Percentiles rank a stretch among this genome's conserved stretches.
phyloP scores from a whole-genome alignment of 2,113 vertebrate species.

The Marcusenius ussheri region DNA sequence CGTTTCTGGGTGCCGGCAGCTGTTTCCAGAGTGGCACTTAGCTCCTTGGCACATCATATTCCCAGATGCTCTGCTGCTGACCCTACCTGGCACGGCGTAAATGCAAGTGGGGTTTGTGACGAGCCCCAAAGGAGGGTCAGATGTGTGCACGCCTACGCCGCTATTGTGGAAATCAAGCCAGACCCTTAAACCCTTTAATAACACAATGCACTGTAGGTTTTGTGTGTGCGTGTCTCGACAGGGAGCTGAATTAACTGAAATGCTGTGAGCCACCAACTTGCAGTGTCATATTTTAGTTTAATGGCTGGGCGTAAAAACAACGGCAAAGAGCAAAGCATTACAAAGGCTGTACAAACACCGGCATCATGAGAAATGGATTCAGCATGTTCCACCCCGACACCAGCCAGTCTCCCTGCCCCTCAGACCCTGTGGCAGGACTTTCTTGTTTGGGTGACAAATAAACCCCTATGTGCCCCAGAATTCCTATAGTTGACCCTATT shows the following conservation, averaged over 20 bases:
- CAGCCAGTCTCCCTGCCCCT: not conserved
- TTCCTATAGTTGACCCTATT: not conserved
- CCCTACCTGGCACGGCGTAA: not conserved
- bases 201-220: not conserved
- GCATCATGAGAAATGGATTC: not conserved
- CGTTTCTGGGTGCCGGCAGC: slow-evolving; percentile 13
- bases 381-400: not conserved
- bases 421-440: not conserved
- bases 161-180: not conserved
- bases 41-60: not conserved
- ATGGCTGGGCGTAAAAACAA: not conserved
- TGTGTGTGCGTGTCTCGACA: not conserved
- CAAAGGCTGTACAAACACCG: not conserved
- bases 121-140: not conserved
- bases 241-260: not conserved
- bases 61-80: not conserved
- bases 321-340: not conserved
- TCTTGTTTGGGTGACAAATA: not conserved
- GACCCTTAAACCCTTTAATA: not conserved
- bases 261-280: not conserved
- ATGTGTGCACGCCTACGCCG: not conserved
- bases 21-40: slow-evolving; percentile 11
- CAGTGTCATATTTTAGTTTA: not conserved
- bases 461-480: not conserved
- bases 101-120: not conserved